Conservation (phyloP, 2,888 invertebrate species). For the Proisotoma minuta region DNA sequence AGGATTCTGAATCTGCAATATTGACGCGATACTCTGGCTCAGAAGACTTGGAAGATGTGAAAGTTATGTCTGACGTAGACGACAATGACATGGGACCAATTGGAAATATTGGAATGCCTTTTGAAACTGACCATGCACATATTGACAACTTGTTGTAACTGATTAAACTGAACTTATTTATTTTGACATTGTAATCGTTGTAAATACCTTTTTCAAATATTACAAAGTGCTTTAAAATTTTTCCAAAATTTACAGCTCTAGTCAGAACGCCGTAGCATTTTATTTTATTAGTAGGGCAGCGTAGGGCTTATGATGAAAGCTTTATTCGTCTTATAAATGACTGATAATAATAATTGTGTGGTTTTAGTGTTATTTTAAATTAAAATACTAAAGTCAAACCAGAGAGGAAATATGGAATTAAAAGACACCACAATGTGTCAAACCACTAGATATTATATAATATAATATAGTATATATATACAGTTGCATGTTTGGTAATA, state of each 20-base stretch:
- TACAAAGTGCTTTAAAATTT: background rate
- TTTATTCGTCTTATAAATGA: too few species aligned
- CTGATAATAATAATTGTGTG: too few species aligned
- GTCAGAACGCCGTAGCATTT: background rate
- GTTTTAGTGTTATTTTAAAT: too few species aligned
- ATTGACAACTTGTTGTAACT: conserved; percentile 25
- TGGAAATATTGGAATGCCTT: conserved; percentile 22
- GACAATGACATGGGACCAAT: conserved; percentile 17
- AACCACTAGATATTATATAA: background rate
- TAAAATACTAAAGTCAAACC: too few species aligned
- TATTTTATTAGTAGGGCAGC: too few species aligned
- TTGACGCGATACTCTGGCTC: conserved; percentile 15
- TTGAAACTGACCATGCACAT: conserved; percentile 17
- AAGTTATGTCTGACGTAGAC: conserved; percentile 7
- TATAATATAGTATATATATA: background rate
- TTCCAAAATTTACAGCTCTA: background rate
- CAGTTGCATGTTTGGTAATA: background rate
- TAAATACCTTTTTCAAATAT: background rate
- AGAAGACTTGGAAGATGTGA: conserved; percentile 1
- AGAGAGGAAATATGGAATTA: too few species aligned
- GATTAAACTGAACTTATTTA: conserved; percentile 11
- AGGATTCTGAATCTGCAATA: conserved; percentile 17
- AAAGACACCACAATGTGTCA: background rate
- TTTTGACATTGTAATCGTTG: background rate
- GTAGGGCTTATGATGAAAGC: too few species aligned